Percentiles rank a stretch among this genome's conserved stretches.
These are phyloP conservation scores for Mythimna loreyi DNA, from an alignment of 2,888 invertebrate genomes.

Conservation along the genomic window DNA sequence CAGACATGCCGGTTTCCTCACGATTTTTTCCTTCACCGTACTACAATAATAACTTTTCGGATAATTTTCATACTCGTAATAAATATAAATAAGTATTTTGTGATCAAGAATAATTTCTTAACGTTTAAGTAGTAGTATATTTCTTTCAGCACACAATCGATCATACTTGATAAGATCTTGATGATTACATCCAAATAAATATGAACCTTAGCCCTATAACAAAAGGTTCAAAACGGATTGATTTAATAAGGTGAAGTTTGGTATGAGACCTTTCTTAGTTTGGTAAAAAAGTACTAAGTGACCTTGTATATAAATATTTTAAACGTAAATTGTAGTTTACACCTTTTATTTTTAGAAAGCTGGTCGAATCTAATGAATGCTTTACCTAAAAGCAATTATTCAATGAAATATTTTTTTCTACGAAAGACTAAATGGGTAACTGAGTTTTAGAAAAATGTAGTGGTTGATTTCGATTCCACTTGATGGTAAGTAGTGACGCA, in stretches of 20 bases:
- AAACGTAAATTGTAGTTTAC: background rate
- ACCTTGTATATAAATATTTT: background rate
- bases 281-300: background rate
- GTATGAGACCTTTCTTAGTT: slow-evolving; percentile 1
- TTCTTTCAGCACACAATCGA: slow-evolving; percentile 67
- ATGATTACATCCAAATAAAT: slow-evolving; percentile 13
- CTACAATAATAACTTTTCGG: too few species aligned
- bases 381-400: too few species aligned
- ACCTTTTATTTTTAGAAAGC: background rate
- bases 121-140: slow-evolving; percentile 32
- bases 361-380: too few species aligned
- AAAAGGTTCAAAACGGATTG: slow-evolving; percentile 13
- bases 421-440: too few species aligned
- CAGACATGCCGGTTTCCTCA: too few species aligned
- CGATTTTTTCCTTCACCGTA: too few species aligned
- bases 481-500: too few species aligned
- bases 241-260: background rate
- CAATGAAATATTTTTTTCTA: too few species aligned
- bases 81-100: background rate
- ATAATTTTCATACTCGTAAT: too few species aligned
- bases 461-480: too few species aligned
- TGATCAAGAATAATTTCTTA: background rate
- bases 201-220: background rate
- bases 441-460: too few species aligned
- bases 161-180: slow-evolving; percentile 63